These are phyloP conservation scores for Galbula dea DNA, from an alignment of 2,113 vertebrate species.

Conservation along the genomic window DNA sequence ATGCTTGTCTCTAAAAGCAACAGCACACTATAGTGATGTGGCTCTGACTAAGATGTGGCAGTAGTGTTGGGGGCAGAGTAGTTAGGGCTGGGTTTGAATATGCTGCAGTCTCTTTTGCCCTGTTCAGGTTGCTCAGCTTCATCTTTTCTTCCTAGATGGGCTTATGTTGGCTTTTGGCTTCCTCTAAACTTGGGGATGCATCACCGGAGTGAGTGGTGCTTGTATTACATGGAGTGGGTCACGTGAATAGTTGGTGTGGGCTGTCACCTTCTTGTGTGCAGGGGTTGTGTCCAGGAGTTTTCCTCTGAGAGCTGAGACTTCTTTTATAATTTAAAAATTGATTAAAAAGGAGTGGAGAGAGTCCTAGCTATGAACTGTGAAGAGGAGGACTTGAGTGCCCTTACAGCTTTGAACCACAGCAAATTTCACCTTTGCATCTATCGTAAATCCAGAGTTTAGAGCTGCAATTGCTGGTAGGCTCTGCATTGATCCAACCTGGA, in stretches of 20 bases:
- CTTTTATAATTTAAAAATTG: background rate
- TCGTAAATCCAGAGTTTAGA: background rate
- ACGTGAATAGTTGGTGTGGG: background rate
- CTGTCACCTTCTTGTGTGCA: background rate
- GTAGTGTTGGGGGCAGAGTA: background rate
- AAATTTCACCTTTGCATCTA: background rate
- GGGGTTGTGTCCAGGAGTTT: background rate
- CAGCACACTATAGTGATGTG: fast-evolving
- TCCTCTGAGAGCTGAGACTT: background rate
- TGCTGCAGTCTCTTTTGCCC: background rate
- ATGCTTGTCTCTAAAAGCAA: background rate
- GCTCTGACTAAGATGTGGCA: background rate
- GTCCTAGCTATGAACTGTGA: background rate
- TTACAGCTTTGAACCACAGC: background rate
- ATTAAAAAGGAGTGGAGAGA: background rate
- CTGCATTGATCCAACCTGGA: background rate
- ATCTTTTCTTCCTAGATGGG: background rate
- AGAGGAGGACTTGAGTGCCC: background rate
- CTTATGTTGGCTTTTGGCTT: background rate
- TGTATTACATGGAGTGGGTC: background rate
- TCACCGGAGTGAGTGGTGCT: background rate
- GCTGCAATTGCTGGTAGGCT: background rate
- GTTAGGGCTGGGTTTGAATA: background rate
- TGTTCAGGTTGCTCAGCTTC: background rate
- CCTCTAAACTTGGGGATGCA: background rate